A percentile compares a stretch with the other conserved stretches of the same genome.
These are phyloP conservation scores for Chaetodon trifasciatus DNA, from an alignment of 2,797 vertebrate species.

Conservation along the genomic window DNA sequence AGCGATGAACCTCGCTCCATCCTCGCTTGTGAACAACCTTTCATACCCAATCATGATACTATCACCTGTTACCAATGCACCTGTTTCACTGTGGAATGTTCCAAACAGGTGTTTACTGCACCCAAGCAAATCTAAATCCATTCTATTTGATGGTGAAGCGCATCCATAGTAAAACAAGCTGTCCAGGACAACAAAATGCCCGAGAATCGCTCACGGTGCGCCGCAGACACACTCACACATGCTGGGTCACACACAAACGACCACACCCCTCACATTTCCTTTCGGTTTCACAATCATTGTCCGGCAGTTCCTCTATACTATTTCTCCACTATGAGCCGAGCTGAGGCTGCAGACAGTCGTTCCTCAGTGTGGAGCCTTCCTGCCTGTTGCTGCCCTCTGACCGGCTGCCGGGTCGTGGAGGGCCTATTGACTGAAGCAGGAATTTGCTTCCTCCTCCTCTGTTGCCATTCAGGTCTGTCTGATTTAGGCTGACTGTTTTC, in stretches of 20 bases:
- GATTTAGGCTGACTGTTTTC: slow-evolving; percentile 80
- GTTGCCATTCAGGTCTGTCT: slow-evolving; percentile 78
- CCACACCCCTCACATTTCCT: slow-evolving; percentile 68
- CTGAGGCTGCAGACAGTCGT: slow-evolving; percentile 63
- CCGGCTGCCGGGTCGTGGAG: slow-evolving; percentile 56
- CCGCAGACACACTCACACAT: slow-evolving; percentile 40
- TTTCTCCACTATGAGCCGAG: slow-evolving; percentile 55
- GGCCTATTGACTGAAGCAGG: slow-evolving; percentile 74
- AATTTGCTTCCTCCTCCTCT: slow-evolving; percentile 76
- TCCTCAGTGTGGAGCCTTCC: slow-evolving; percentile 66
- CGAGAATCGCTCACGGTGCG: not conserved
- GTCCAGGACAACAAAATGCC: not conserved
- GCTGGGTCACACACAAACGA: slow-evolving; percentile 30
- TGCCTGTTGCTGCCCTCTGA: slow-evolving; percentile 62
- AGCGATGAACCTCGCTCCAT: no score
- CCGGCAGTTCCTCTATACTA: slow-evolving; percentile 47
- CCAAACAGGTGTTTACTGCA: no score
- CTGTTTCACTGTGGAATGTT: no score
- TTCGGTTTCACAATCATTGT: slow-evolving; percentile 72
- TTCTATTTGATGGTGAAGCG: not conserved
- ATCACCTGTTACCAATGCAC: no score
- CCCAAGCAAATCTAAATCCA: no score
- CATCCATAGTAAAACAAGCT: not conserved
- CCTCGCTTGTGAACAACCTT: no score
- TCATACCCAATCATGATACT: no score